Conservation (phyloP, 2,888 invertebrate species). For the Melanostoma scalare region DNA sequence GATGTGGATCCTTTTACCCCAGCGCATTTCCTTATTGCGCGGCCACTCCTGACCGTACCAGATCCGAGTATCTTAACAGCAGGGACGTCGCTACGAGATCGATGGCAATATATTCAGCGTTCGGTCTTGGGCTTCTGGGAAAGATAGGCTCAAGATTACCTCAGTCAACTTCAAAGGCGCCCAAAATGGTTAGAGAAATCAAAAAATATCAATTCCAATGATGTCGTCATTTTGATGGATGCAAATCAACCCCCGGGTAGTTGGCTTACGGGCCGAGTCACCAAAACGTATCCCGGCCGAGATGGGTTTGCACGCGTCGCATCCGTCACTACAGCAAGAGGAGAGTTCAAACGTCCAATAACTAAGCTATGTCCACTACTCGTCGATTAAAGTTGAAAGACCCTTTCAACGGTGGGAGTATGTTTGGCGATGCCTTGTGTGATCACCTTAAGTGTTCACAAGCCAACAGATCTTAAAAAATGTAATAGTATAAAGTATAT, state of each 20-base stretch:
- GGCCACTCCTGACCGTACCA: constrained; percentile 27
- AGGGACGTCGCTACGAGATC: constrained; percentile 11
- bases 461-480: too few relatives aligned
- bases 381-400: constrained; percentile 9
- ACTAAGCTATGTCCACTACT: constrained; percentile 48
- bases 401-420: constrained; percentile 28
- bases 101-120: constrained; percentile 75
- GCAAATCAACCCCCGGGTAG: constrained; percentile 70
- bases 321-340: constrained; percentile 36
- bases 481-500: too few relatives aligned
- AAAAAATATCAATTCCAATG: constrained; percentile 59
- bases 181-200: constrained; percentile 73
- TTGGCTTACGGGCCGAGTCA: constrained; percentile 74
- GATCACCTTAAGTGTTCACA: too few relatives aligned
- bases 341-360: constrained; percentile 41
- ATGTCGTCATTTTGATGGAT: constrained; percentile 75
- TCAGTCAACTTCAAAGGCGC: constrained; percentile 74
- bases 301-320: constrained; percentile 74
- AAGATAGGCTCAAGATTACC: constrained; percentile 75
- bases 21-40: constrained; percentile 62
- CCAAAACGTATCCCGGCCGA: constrained; percentile 70
- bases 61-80: constrained; percentile 12
- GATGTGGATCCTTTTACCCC: constrained; percentile 72
- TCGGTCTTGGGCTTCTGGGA: constrained; percentile 75
- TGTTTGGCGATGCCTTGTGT: background rate